Evolutionary conservation across 2,888 invertebrate species (phyloP), one percentile per base, ranked within the genome.

Genomic region (Tetrapedia diversipes): DNA sequence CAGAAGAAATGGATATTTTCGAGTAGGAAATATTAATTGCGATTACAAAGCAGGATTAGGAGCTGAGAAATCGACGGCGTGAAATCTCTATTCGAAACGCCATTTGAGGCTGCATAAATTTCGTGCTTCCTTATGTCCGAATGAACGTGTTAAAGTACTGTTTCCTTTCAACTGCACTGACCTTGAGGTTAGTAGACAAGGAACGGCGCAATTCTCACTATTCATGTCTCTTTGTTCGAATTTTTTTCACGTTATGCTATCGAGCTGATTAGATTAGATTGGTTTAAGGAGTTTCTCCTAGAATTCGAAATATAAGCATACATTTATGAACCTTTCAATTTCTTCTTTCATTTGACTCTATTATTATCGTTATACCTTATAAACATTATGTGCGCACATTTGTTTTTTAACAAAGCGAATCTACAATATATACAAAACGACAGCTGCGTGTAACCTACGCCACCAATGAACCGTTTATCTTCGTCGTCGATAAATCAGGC

Each of bases 141-240:
- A 61, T 39, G 16, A 34, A 65, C 41, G 59, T 47, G 67, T 54
- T 56, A 45, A 73, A 65, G 73, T 56, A 39, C 53, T 54, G 57
- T 71, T n/a, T 68, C 60, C 68, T 79, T 65, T 72, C 66, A 66
- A 66, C 64, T 64, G 59, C 29, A 11, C 27, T 60, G 79, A 37
- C 79, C 79, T 80, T 80, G 79, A 45, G 24, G 53, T 39, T 37
- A 29, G 59, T 49, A 59, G 60, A 61, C 61, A 54, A 57, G 51
- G 27, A 74, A 63, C 79, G 59, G 47, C 79, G 79, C 78, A 78
- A 74, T 79, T 74, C 61, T 22, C 49, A 61, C 51, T 53, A 69
- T 45, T 63, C 56, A 19, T 24, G 14, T 16, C 43, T 68, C 49
- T 73, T 68, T 56, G 67, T 68, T 24, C 45, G 63, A 37, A 54